phyloP scores from a whole-genome alignment of 2,888 invertebrate genomes.

The Punctoribates punctum region DNA sequence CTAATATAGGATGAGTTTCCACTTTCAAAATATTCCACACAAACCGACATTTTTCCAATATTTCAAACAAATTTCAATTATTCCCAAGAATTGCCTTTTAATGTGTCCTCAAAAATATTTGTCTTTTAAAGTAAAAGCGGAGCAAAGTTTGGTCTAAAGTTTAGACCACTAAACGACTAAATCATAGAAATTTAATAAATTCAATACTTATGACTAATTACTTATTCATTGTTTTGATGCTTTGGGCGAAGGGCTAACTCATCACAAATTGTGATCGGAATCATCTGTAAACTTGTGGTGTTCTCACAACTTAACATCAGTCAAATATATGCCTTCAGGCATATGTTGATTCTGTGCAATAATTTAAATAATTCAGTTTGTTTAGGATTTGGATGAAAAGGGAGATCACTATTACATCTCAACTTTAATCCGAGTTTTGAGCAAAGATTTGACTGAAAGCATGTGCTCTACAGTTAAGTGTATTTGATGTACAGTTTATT shows the following conservation, averaged over 20 bases:
- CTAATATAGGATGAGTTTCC: constrained; percentile 22
- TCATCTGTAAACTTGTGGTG: too few species aligned
- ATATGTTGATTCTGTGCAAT: neutral
- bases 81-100: neutral
- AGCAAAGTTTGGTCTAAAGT: too few species aligned
- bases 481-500: constrained; percentile 12
- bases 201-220: too few species aligned
- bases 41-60: neutral
- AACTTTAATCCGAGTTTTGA: neutral
- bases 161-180: too few species aligned
- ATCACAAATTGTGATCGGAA: neutral
- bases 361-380: neutral
- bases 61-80: neutral
- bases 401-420: neutral
- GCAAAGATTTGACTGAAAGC: neutral
- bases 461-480: neutral
- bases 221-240: constrained; percentile 12
- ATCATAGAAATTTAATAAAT: neutral
- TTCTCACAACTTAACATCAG: neutral
- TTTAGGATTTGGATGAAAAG: too few species aligned
- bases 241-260: neutral
- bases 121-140: too few species aligned
- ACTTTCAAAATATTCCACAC: neutral
- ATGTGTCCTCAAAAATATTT: neutral
- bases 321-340: neutral